Percentiles rank a stretch among this genome's conserved stretches.
Conservation (phyloP, 2,113 vertebrate genomes). For the Microcebus lehilahytsara region DNA sequence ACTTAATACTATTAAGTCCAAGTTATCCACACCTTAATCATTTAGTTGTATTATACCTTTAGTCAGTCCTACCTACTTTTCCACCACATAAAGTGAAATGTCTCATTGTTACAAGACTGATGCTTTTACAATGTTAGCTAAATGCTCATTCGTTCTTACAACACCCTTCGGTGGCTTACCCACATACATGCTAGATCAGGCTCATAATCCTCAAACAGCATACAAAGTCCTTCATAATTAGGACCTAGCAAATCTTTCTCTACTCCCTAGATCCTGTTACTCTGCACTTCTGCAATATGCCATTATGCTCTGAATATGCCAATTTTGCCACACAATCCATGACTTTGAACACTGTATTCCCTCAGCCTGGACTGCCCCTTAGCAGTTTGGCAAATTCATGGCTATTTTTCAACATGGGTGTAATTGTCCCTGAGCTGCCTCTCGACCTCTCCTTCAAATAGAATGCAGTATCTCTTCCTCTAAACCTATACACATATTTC, state of each 20-base stretch:
- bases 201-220: background rate
- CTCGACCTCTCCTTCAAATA: background rate
- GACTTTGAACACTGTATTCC: background rate
- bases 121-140: background rate
- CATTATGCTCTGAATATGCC: background rate
- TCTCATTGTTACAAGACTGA: background rate
- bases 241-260: background rate
- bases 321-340: background rate
- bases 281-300: background rate
- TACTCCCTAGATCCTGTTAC: background rate
- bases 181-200: background rate
- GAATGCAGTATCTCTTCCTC: slow-evolving; percentile 30
- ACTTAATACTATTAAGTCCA: background rate
- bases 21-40: background rate
- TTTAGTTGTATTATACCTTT: background rate
- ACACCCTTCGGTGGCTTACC: background rate
- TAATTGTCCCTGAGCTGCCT: background rate
- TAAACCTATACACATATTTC: background rate
- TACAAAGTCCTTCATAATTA: background rate
- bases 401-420: background rate
- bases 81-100: background rate
- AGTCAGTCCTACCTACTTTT: background rate
- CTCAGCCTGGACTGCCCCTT: background rate
- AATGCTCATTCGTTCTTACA: background rate
- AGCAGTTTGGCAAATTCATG: background rate